These are phyloP conservation scores for Peromyscus nudipes DNA, from an alignment of 2,797 vertebrate species.

Conservation along the genomic window DNA sequence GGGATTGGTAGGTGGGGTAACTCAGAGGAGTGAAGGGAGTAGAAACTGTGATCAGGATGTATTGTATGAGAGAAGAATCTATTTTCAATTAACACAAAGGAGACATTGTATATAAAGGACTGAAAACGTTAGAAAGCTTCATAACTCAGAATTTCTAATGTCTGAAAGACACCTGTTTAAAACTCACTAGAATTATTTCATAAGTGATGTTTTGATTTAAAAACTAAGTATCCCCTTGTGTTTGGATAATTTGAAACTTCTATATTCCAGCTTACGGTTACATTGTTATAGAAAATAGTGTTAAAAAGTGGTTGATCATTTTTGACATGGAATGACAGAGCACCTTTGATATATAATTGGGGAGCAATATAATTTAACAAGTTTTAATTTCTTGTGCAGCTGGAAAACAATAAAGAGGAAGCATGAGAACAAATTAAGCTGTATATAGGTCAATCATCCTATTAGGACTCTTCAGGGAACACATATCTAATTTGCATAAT, in stretches of 20 bases:
- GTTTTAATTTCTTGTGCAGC: conserved; percentile 88
- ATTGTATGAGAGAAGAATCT: background rate
- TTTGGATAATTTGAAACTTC: background rate
- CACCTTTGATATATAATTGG: conserved; percentile 86
- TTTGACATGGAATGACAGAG: conserved; percentile 83
- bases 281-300: conserved; percentile 61
- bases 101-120: background rate
- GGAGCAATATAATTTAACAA: conserved; percentile 85
- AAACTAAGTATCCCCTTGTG: background rate
- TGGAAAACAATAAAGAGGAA: conserved; percentile 88
- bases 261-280: background rate
- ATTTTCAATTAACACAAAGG: background rate
- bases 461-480: conserved; percentile 89
- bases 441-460: conserved; percentile 91
- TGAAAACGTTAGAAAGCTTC: background rate
- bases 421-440: conserved; percentile 87
- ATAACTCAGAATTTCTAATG: background rate
- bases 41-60: background rate
- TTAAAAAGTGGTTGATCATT: conserved; percentile 81
- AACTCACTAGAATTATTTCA: background rate
- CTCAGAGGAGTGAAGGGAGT: background rate
- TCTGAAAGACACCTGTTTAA: background rate
- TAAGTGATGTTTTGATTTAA: background rate
- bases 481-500: conserved; percentile 88
- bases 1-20: too few species aligned